Conservation (phyloP, 1,140 invertebrate species). For the Sycobia sp. region DNA sequence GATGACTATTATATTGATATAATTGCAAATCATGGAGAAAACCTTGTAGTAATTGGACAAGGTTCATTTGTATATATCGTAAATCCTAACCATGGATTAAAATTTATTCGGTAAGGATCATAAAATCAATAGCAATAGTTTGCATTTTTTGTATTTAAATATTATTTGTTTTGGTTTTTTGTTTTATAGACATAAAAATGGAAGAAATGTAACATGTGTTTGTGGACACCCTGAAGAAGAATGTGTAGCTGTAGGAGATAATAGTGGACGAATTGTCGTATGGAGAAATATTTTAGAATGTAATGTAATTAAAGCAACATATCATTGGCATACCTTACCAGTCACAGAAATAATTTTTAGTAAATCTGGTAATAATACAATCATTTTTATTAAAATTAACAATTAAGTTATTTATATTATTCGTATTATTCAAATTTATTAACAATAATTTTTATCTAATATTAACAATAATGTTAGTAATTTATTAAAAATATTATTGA, state of each 20-base stretch:
- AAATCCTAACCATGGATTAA: constrained; percentile 42
- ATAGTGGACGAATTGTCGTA: constrained; percentile 69
- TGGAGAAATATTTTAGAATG: constrained; percentile 64
- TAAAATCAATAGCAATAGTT: not conserved
- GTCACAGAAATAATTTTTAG: constrained; percentile 75
- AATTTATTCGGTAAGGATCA: constrained; percentile 41
- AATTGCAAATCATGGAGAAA: constrained; percentile 54
- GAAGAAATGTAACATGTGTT: constrained; percentile 69
- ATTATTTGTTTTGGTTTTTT: constrained; percentile 23
- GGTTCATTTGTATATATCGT: constrained; percentile 48
- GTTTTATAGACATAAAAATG: constrained; percentile 54
- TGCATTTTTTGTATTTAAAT: not conserved
- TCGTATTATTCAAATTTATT: constrained; percentile 11
- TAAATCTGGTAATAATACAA: constrained; percentile 63
- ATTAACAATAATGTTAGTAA: too few relatives aligned
- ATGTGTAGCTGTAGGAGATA: constrained; percentile 74
- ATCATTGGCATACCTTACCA: constrained; percentile 82
- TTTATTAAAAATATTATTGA: too few relatives aligned
- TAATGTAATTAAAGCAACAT: constrained; percentile 62
- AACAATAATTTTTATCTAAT: too few relatives aligned
- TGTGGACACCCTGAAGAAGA: constrained; percentile 72
- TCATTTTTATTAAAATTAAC: constrained; percentile 5
- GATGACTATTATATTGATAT: constrained; percentile 53
- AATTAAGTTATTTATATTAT: not conserved
- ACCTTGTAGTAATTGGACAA: constrained; percentile 52